phyloP scores from a whole-genome alignment of 2,113 vertebrate genomes.

The Collichthys lucidus region DNA sequence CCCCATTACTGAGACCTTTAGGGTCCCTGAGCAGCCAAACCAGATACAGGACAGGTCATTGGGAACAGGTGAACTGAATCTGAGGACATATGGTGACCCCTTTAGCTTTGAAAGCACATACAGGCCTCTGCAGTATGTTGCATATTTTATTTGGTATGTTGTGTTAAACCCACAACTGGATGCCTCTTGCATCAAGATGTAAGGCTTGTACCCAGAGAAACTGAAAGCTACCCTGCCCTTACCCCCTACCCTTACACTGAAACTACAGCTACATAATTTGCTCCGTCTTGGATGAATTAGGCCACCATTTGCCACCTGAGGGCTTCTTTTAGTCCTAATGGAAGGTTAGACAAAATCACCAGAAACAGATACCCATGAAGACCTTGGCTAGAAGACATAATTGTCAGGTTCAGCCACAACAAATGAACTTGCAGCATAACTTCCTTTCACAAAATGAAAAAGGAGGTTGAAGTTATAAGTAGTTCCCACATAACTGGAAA shows the following conservation, averaged over 20 bases:
- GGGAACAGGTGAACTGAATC: slow-evolving; percentile 16
- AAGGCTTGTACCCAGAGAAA: neutral
- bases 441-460: slow-evolving; percentile 21
- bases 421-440: slow-evolving; percentile 37
- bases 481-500: neutral
- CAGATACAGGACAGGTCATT: slow-evolving; percentile 42
- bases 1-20: slow-evolving; percentile 10
- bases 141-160: slow-evolving; percentile 4
- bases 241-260: neutral
- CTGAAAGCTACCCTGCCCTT: neutral
- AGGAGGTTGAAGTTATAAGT: neutral
- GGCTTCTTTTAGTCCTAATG: slow-evolving; percentile 35
- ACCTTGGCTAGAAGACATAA: slow-evolving; percentile 69
- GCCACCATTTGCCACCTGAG: slow-evolving; percentile 38
- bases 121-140: neutral
- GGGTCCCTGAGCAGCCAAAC: slow-evolving; percentile 48
- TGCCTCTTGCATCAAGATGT: neutral
- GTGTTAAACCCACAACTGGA: slow-evolving; percentile 8
- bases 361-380: slow-evolving; percentile 49
- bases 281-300: slow-evolving; percentile 42
- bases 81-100: slow-evolving; percentile 24
- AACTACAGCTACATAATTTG: neutral
- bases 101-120: slow-evolving; percentile 5
- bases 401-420: slow-evolving; percentile 67
- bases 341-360: slow-evolving; percentile 40